phyloP scores from a whole-genome alignment of 2,888 invertebrate genomes.

The Cosmia trapezina region DNA sequence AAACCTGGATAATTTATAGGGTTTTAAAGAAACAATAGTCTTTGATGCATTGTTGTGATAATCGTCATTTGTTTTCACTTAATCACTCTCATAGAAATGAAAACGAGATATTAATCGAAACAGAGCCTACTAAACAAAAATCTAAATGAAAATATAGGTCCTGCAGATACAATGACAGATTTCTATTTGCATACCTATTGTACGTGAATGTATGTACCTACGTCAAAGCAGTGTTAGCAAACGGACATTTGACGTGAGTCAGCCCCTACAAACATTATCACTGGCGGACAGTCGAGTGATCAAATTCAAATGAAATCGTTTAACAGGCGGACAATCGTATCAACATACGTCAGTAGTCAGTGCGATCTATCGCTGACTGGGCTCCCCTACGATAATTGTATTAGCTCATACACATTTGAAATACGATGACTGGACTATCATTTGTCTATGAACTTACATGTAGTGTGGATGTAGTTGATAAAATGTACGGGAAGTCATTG shows the following conservation, averaged over 20 bases:
- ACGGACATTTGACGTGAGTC: constrained; percentile 54
- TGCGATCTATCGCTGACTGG: constrained; percentile 75
- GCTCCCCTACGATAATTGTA: constrained; percentile 73
- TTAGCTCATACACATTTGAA: constrained; percentile 69
- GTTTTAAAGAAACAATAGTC: constrained; percentile 25
- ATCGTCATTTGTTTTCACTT: constrained; percentile 16
- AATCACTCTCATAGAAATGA: constrained; percentile 6
- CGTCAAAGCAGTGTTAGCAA: constrained; percentile 51
- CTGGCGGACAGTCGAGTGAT: constrained; percentile 86
- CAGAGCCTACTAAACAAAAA: not conserved
- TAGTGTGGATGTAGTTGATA: not conserved
- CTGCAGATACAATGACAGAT: constrained; percentile 22
- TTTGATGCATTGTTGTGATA: constrained; percentile 21
- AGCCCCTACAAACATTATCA: constrained; percentile 84
- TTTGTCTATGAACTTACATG: constrained; percentile 16
- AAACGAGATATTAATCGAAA: constrained; percentile 14
- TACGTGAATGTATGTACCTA: constrained; percentile 29
- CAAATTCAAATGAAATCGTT: constrained; percentile 89
- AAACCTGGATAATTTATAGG: constrained; percentile 26
- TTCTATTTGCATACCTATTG: constrained; percentile 50
- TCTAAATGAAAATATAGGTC: constrained; percentile 1
- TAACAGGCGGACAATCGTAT: constrained; percentile 87
- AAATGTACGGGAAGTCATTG: constrained; percentile 1
- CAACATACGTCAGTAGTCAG: constrained; percentile 86
- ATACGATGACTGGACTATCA: constrained; percentile 49